A percentile compares a stretch with the other conserved stretches of the same genome.
Evolutionary conservation across 2,113 vertebrate species (phyloP).

Genomic region (Anolis sagrei): DNA sequence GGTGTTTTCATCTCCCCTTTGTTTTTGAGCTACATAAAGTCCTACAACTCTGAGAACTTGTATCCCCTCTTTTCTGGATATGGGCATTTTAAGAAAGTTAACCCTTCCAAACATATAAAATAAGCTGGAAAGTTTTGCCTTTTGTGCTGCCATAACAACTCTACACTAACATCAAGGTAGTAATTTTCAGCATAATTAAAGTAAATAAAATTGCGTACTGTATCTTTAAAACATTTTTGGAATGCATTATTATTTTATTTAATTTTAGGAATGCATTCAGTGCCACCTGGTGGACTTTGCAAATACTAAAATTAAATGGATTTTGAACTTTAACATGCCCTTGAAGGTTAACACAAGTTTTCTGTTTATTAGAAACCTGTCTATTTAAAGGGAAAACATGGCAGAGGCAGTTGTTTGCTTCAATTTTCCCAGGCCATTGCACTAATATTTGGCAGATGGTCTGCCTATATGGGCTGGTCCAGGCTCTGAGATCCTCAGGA

Average conservation of each 20-base stretch:
- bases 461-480: too few species aligned
- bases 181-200: not conserved
- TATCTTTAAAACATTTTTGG: rapidly evolving
- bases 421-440: not conserved
- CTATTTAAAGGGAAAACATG: not conserved
- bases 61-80: not conserved
- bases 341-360: not conserved
- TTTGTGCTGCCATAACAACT: not conserved
- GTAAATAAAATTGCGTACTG: not conserved
- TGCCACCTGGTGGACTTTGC: constrained; percentile 66
- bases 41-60: not conserved
- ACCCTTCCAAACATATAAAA: not conserved
- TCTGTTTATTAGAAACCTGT: rapidly evolving
- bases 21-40: not conserved
- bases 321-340: not conserved
- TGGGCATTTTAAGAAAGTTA: not conserved
- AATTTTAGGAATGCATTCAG: constrained; percentile 32
- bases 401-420: not conserved
- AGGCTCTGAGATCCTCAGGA: too few species aligned
- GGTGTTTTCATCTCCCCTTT: too few species aligned
- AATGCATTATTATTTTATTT: not conserved
- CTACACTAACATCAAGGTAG: not conserved
- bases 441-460: too few species aligned
- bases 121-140: not conserved
- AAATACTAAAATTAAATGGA: not conserved